Conservation (phyloP, 2,888 invertebrate species). For the Sympetrum striolatum region DNA sequence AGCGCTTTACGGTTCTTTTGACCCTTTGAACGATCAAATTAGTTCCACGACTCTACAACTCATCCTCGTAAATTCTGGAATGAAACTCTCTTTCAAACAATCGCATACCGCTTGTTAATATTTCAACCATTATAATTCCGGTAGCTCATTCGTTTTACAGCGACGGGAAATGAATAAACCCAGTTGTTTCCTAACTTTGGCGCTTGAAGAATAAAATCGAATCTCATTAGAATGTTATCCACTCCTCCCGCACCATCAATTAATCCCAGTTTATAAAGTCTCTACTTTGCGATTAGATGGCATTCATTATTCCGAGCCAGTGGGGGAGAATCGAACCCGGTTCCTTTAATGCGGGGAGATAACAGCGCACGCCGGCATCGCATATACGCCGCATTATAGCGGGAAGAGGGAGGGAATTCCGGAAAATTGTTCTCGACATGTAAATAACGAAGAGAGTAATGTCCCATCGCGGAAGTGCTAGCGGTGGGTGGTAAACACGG, state of each 20-base stretch:
- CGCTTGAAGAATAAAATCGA: not conserved
- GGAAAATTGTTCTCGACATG: not conserved
- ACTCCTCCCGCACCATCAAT: not conserved
- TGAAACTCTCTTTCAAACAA: no score
- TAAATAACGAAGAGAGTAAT: constrained; percentile 6
- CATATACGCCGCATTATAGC: not conserved
- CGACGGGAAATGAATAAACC: not conserved
- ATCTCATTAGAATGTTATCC: not conserved
- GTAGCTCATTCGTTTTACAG: not conserved
- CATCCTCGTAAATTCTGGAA: no score
- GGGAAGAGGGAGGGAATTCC: not conserved
- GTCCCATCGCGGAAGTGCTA: constrained; percentile 11
- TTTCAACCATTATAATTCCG: not conserved
- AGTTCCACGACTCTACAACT: no score
- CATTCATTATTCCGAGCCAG: not conserved
- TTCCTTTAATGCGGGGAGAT: not conserved
- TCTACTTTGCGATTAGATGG: not conserved
- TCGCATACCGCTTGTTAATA: no score
- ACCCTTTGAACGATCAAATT: no score
- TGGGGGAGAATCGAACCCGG: not conserved
- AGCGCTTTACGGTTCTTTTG: no score
- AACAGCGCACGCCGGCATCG: not conserved
- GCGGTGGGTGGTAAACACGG: not conserved
- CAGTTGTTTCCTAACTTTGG: not conserved
- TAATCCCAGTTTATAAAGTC: not conserved